Evolutionary conservation across 2,113 vertebrate species (phyloP), one percentile per base, ranked within the genome.

Genomic region (Rhea pennata): DNA sequence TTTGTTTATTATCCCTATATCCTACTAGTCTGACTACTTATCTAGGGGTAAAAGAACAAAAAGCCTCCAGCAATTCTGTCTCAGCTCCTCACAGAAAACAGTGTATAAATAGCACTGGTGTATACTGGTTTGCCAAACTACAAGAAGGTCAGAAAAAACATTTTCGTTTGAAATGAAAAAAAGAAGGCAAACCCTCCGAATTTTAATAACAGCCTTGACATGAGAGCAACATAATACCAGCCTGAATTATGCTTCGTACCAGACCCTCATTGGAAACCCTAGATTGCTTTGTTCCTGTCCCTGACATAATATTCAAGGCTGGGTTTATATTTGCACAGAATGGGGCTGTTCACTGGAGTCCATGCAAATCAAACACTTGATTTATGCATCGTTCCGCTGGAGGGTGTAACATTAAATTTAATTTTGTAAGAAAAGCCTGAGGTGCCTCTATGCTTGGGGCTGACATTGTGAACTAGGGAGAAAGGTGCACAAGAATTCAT

Each of bases 321-420:
- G 88, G 98, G 98, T 99, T 99, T 98, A 99, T 99, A 98, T 99
- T 98, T 98, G 98, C 97, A 98, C 97, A 62, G 98, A 98, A 98
- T 97, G 90, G 98, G 98, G 98, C 98, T 94, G 98, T 96, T 98
- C 98, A 92, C 98, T 98, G 95, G 97, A 98, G 98, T 98, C 98
- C 99, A 99, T 99, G 99, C 99, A 99, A 99, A 99, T 99, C 98
- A 98, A 98, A 99, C 96, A 97, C 97, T 97, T 99, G 99, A 99
- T 99, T 99, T 99, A 99, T 99, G 99, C 99, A 99, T 98, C 98
- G 98, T 98, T 98, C 98, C 96, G 85, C 97, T 86, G 80, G 98
- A 98, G 98, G 98, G 98, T 99, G 98, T 98, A 99, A 99, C 99
- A 99, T 98, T 99, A 99, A 98, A 99, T 99, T 99, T 99, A 99